Evolutionary conservation across 2,888 invertebrate genomes (phyloP).

Genomic region (Apotomis capreana): DNA sequence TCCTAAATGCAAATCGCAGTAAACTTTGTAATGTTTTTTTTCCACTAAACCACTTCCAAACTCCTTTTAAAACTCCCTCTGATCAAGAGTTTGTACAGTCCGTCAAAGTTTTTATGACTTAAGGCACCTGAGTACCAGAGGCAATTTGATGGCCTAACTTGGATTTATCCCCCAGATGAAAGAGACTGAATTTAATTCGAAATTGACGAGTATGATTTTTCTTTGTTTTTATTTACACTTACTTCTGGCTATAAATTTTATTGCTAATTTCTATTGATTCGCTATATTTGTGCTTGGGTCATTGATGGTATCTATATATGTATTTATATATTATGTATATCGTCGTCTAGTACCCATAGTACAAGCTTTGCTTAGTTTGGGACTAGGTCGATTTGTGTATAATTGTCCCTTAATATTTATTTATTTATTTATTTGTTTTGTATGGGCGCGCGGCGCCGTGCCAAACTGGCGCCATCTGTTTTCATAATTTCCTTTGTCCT

Average conservation of each 20-base stretch:
- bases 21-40: constrained; percentile 1
- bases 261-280: neutral
- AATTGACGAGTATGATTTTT: neutral
- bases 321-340: too few relatives aligned
- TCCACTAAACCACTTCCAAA: constrained; percentile 8
- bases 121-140: constrained; percentile 4
- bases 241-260: neutral
- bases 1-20: constrained; percentile 12
- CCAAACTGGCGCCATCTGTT: too few relatives aligned
- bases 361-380: too few relatives aligned
- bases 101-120: constrained; percentile 9
- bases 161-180: constrained; percentile 1
- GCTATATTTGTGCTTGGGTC: too few relatives aligned
- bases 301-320: too few relatives aligned
- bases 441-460: too few relatives aligned
- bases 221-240: neutral
- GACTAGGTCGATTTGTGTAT: too few relatives aligned
- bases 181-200: neutral
- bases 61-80: constrained; percentile 6
- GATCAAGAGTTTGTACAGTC: constrained; percentile 1
- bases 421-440: too few relatives aligned
- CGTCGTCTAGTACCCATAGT: too few relatives aligned
- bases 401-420: too few relatives aligned
- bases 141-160: constrained; percentile 8
- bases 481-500: too few relatives aligned